Evolutionary conservation across 1,140 invertebrate species (phyloP).

Genomic region (Orius insidiosus): DNA sequence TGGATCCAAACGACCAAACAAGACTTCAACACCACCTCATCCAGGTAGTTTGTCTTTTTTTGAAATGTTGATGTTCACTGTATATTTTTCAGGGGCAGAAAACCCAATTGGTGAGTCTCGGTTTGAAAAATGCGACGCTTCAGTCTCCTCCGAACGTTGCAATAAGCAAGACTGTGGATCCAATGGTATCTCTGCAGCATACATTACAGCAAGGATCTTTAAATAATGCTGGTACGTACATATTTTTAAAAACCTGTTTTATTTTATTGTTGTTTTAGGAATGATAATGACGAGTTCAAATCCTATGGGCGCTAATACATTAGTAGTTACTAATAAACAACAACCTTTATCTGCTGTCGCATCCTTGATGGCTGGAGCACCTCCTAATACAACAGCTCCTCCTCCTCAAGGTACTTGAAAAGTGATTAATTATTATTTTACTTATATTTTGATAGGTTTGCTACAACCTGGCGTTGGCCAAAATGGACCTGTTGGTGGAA

Average conservation of each 20-base stretch:
- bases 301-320: slow-evolving; percentile 32
- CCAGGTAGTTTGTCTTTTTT: slow-evolving; percentile 3
- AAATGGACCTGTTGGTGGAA: slow-evolving; percentile 29
- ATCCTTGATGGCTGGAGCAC: slow-evolving; percentile 26
- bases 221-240: slow-evolving; percentile 9
- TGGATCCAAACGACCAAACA: slow-evolving; percentile 32
- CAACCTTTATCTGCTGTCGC: slow-evolving; percentile 30
- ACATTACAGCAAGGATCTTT: slow-evolving; percentile 11
- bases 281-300: slow-evolving; percentile 49
- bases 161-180: slow-evolving; percentile 36
- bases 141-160: slow-evolving; percentile 64
- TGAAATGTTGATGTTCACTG: background rate
- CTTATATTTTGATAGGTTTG: no score
- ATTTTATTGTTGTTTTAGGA: slow-evolving; percentile 24
- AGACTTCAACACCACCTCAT: slow-evolving; percentile 24
- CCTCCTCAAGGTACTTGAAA: no score
- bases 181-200: slow-evolving; percentile 29
- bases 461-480: slow-evolving; percentile 26
- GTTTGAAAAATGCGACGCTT: slow-evolving; percentile 53
- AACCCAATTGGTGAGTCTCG: slow-evolving; percentile 46
- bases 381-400: slow-evolving; percentile 18
- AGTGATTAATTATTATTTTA: no score
- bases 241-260: background rate
- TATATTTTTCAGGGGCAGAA: slow-evolving; percentile 43
- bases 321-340: slow-evolving; percentile 49